Evolutionary conservation across 2,888 invertebrate species (phyloP), one percentile per base, ranked within the genome.

Genomic region (Epinotia bilunana): DNA sequence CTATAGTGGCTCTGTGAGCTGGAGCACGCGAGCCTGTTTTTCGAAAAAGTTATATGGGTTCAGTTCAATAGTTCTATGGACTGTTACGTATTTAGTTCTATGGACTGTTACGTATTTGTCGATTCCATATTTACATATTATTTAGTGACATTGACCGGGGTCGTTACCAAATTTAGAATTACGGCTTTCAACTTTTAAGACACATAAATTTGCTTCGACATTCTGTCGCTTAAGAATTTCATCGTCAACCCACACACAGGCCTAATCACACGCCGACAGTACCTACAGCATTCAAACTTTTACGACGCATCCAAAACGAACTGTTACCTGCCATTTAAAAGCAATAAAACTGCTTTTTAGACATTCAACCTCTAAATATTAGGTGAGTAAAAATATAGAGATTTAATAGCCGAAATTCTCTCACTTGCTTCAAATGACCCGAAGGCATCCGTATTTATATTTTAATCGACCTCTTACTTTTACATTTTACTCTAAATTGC

Each of bases 301-400:
- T 88, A 90, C 87, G 90, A 89, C 84, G 80, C 78, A 81, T 80
- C 83, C 81, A 82, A 85, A 85, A 87, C 83, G 85, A 86, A 87
- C 88, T 88, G 87, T 88, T 88, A 88, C 89, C 87, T 87, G 86
- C 88, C 85, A 91, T 93, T 92, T 90, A 90, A 91, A 91, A 90
- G 90, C 84, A 84, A 90, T 92, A 92, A 92, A 92, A 90, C 81
- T 78, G 86, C 84, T 87, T 91, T 91, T 89, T 87, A 87, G 82
- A 84, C 83, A 87, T 84, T 87, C 82, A 83, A 80, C 81, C 82
- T 83, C 83, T 84, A 85, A 87, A 86, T 88, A 87, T 88, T 86
- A 83, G 85, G 83, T 89, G 88, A 88, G 90, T 91, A 87, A 88
- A 91, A 91, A 90, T 90, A 91, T 91, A 87, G 89, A 85, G 77